Percentiles rank a stretch among this genome's conserved stretches.
Evolutionary conservation across 1,140 invertebrate species (phyloP).

Genomic region (Oreohelix idahoensis): DNA sequence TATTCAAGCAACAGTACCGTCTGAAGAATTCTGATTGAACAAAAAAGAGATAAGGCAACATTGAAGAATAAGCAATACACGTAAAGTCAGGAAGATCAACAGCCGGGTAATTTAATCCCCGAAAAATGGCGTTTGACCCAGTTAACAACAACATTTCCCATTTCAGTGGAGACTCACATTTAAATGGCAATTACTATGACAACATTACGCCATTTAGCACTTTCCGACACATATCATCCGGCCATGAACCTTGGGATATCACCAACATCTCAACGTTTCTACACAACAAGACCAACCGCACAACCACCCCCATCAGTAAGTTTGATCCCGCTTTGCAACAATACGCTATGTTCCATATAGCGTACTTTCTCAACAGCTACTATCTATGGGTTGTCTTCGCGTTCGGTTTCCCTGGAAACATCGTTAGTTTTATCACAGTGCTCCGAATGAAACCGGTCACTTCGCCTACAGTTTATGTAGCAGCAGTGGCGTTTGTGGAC

Average conservation of each 20-base stretch:
- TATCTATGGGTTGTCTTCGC: slow-evolving; percentile 57
- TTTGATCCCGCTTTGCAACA: slow-evolving; percentile 22
- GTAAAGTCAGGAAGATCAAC: no score
- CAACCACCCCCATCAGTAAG: background rate
- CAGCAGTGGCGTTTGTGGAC: slow-evolving; percentile 54
- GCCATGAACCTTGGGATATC: background rate
- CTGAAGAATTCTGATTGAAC: no score
- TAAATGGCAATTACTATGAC: background rate
- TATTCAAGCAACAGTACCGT: no score
- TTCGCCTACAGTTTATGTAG: slow-evolving; percentile 57
- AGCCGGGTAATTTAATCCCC: no score
- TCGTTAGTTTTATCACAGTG: slow-evolving; percentile 55
- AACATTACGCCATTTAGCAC: background rate
- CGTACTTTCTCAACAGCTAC: slow-evolving; percentile 54
- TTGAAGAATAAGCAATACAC: no score
- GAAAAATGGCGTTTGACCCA: no score
- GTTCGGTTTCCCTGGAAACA: slow-evolving; percentile 61
- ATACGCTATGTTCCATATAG: slow-evolving; percentile 35
- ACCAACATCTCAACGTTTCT: background rate
- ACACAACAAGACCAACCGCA: background rate
- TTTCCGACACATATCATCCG: background rate
- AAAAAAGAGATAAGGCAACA: no score
- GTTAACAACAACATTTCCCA: no score
- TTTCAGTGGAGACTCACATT: no score
- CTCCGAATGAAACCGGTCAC: slow-evolving; percentile 53